Base-by-base conservation (phyloP, 2,888 invertebrate genomes). In the Luperina testacea region DNA sequence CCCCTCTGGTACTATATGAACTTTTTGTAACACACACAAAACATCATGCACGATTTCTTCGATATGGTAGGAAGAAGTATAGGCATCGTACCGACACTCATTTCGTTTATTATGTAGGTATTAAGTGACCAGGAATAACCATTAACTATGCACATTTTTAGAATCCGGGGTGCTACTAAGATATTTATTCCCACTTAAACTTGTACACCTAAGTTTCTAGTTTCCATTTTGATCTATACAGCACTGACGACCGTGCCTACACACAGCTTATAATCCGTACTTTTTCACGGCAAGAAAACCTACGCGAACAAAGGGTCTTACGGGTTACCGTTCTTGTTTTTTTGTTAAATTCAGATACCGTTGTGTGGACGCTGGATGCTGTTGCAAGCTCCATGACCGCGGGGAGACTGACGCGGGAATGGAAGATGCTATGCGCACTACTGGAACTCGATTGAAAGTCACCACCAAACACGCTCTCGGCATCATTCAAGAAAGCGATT, bases 331-430 rank as follows among this genome's bases (percentile, higher is more conserved):
- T 13, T 0, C 15, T 8, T n/a, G 38, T 63, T 20, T 61, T 27
- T 17, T n/a, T n/a, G 13, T 61, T 13, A 72, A 15, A 38, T 3
- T 17, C 20, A 15, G 63, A 53, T n/a, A 17, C 17, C 45, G 17
- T 11, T 32, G 0, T 59, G 32, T 72, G 48, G 61, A 63, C 7
- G 53, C 45, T 72, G 48, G 61, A 63, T 5, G 53, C 45, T 75
- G 76, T 77, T 64, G 53, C 75, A 20, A 48, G 67, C 59, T 27
- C 67, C 77, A 59, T 42, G 77, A 13, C 13, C 59, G 68, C 24
- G 51, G 32, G 13, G 51, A 24, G 17, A 68, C 77, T 77, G 61
- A 24, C 20, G 32, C 51, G 32, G 57, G 17, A 5, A 3, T 17
- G 51, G 24, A 27, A 32, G 42, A n/a, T 53, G 13, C 45, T 59